Base-by-base conservation (phyloP, 2,797 vertebrate species). In the Austrolebias charrua region DNA sequence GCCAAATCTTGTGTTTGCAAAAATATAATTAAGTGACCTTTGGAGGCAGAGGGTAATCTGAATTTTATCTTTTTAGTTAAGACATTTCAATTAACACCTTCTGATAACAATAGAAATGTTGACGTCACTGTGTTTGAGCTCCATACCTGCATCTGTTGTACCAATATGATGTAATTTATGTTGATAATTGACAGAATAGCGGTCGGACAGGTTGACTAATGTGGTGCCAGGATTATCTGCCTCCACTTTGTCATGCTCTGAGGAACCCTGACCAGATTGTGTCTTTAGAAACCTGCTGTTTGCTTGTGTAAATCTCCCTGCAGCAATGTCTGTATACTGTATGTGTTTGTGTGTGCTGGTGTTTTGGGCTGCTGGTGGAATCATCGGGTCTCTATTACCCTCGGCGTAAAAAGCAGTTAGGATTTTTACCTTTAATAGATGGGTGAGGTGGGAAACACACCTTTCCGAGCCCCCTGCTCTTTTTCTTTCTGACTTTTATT, bases 381-480 rank as follows among this genome's bases (percentile, higher is more conserved):
- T 31, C 51, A 58, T 65, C 64, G 60, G 75, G 82, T 69, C 67
- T 71, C 68, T 54, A 80, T 88, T 86, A 82, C 73, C 75, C 68
- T 69, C 35, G 4, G 69, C 73, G 75, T 75, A 69, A 66, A 76
- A 44, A 77, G 60, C 55, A 65, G 66, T 79, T 52, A 19, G 16
- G 66, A 55, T 62, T 80, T 73, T 68, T 76, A 75, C 73, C 72
- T 75, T 77, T 75, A 82, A 82, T 75, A 48, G 84, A 75, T 40
- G 46, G 78, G 64, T 75, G 75, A 74, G 72, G 59, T 44, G 12
- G 35, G 31, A 72, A 66, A 69, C 53, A 57, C 50, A 74, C 61
- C 58, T 66, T 51, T 59, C 60, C 0, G 2, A 73, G 63, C 66
- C 18, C 19, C 43, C 6, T 15, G 15, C 11, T 60, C 66, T 66